These are phyloP conservation scores for Melitaea athalia DNA, from an alignment of 2,888 invertebrate species.

Conservation along the genomic window DNA sequence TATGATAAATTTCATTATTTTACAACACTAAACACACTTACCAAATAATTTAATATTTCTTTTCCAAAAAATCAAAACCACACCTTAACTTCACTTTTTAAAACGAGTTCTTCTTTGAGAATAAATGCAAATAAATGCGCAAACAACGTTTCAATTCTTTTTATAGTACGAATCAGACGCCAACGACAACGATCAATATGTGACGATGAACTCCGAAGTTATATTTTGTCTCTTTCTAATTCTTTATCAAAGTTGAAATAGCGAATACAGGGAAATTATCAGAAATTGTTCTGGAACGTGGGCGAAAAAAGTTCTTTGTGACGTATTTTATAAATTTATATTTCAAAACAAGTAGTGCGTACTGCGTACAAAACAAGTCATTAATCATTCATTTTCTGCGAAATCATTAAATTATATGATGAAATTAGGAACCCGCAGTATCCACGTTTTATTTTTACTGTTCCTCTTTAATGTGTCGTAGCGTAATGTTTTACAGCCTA, in stretches of 20 bases:
- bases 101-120: conserved; percentile 26
- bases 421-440: not conserved
- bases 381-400: conserved; percentile 13
- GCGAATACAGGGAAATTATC: conserved; percentile 22
- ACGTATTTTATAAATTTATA: conserved; percentile 40
- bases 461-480: too few relatives aligned
- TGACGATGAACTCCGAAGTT: conserved; percentile 43
- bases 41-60: too few relatives aligned
- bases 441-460: too few relatives aligned
- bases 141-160: conserved; percentile 18
- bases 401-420: conserved; percentile 6
- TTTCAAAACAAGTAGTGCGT: not conserved
- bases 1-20: too few relatives aligned
- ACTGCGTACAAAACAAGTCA: conserved; percentile 12
- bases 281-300: conserved; percentile 54
- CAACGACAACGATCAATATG: conserved; percentile 38
- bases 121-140: conserved; percentile 28
- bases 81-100: conserved; percentile 9
- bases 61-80: not conserved
- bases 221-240: conserved; percentile 45
- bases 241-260: conserved; percentile 38
- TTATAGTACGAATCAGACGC: conserved; percentile 25
- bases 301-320: conserved; percentile 54
- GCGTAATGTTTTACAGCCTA: not conserved
- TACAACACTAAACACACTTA: too few relatives aligned